phyloP scores from a whole-genome alignment of 2,797 vertebrate species.

The Sebastes variabilis region DNA sequence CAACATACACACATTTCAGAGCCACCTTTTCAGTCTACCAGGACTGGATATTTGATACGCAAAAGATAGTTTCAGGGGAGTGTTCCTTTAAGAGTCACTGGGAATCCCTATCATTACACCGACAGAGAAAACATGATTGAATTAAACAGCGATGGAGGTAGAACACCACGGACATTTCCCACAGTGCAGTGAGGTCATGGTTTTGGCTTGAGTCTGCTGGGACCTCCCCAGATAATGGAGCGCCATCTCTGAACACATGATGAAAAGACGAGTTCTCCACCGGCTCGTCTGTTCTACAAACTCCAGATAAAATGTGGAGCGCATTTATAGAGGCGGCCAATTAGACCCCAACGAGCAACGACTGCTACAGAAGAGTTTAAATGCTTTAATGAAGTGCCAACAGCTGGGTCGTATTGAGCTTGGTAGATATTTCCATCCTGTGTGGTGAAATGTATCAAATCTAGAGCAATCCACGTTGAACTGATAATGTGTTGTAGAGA shows the following conservation, averaged over 20 bases:
- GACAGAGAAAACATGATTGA: slow-evolving; percentile 60
- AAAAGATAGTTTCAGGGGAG: neutral
- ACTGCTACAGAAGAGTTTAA: slow-evolving; percentile 14
- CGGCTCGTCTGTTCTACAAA: slow-evolving; percentile 27
- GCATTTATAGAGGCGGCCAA: slow-evolving; percentile 8
- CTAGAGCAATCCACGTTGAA: neutral
- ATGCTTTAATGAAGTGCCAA: slow-evolving; percentile 38
- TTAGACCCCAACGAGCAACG: slow-evolving; percentile 34
- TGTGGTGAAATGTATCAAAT: neutral
- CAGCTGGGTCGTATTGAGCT: slow-evolving; percentile 14
- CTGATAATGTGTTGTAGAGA: too few relatives aligned
- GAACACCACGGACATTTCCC: slow-evolving; percentile 60
- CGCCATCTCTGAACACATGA: slow-evolving; percentile 58
- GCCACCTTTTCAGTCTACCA: neutral
- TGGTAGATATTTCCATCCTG: neutral
- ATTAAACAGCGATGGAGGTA: slow-evolving; percentile 63
- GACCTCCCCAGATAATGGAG: slow-evolving; percentile 66
- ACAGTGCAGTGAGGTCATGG: slow-evolving; percentile 73
- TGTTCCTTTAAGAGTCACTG: slow-evolving; percentile 11
- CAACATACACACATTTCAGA: neutral
- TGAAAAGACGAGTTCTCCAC: slow-evolving; percentile 54
- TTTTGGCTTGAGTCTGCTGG: slow-evolving; percentile 43
- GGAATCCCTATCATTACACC: slow-evolving; percentile 56
- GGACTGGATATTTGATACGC: neutral
- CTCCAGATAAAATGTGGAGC: neutral